phyloP scores from a whole-genome alignment of 1,140 invertebrate genomes.

The Drosophila pallidifrons region DNA sequence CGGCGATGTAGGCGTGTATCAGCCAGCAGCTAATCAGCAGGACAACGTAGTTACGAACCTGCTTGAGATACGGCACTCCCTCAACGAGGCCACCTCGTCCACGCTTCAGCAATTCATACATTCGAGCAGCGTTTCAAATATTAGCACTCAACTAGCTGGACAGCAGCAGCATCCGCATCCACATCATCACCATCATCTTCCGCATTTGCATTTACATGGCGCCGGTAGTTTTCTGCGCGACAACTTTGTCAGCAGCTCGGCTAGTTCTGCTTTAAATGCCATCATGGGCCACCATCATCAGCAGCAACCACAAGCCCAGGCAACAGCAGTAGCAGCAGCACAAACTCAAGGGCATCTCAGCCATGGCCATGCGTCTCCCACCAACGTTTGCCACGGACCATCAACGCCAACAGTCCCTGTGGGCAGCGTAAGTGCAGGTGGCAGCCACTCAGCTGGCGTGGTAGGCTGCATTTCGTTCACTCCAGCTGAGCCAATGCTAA shows the following conservation, averaged over 20 bases:
- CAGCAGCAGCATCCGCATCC: constrained; percentile 20
- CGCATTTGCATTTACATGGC: constrained; percentile 80
- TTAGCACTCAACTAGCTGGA: constrained; percentile 45
- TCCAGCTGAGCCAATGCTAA: constrained; percentile 38
- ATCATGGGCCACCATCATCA: constrained; percentile 78
- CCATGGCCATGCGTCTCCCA: constrained; percentile 54
- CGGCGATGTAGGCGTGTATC: constrained; percentile 70
- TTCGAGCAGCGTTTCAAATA: constrained; percentile 70
- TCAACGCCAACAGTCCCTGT: constrained; percentile 28
- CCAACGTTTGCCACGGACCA: constrained; percentile 30
- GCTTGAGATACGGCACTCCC: constrained; percentile 76
- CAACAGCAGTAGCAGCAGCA: constrained; percentile 38
- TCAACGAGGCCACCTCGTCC: constrained; percentile 78
- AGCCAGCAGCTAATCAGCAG: constrained; percentile 57
- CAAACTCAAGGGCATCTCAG: constrained; percentile 40
- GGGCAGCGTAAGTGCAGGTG: constrained; percentile 67
- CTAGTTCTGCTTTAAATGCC: constrained; percentile 77
- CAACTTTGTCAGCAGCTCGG: constrained; percentile 82
- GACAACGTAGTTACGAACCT: constrained; percentile 77
- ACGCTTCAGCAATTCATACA: constrained; percentile 76
- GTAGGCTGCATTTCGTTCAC: constrained; percentile 75
- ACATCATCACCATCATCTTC: constrained; percentile 67
- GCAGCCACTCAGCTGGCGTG: constrained; percentile 79
- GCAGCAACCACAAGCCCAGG: constrained; percentile 24
- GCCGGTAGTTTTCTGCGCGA: constrained; percentile 77